Conservation (phyloP, 2,797 vertebrate genomes). For the Phoebastria nigripes region DNA sequence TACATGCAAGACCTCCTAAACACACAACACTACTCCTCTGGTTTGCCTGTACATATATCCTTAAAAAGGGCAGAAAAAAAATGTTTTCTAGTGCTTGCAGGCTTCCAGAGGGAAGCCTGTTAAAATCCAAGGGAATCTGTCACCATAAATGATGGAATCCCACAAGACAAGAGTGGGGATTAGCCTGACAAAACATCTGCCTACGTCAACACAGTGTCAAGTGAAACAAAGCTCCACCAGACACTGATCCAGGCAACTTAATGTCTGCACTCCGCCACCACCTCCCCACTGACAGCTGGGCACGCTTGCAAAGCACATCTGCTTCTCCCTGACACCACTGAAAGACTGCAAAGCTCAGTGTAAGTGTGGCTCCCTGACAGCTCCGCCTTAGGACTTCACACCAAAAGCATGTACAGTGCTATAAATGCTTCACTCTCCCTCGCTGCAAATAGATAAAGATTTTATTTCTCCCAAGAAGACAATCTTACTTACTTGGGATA, state of each 20-base stretch:
- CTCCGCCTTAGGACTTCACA: neutral
- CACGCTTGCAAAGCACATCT: neutral
- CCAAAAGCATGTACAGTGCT: neutral
- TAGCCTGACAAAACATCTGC: constrained; percentile 40
- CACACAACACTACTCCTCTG: neutral
- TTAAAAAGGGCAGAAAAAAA: neutral
- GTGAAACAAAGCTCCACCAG: constrained; percentile 5
- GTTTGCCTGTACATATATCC: neutral
- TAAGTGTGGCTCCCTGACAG: neutral
- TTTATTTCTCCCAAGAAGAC: constrained; percentile 35
- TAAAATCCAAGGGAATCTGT: constrained; percentile 28
- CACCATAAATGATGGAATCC: constrained; percentile 10
- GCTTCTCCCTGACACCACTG: neutral
- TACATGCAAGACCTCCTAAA: neutral
- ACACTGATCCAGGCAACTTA: neutral
- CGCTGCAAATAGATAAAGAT: neutral
- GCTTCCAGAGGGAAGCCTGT: neutral
- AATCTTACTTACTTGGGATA: constrained; percentile 87
- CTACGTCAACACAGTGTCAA: neutral
- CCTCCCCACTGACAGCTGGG: neutral
- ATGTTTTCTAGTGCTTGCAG: neutral
- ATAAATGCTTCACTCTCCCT: neutral
- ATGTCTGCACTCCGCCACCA: neutral
- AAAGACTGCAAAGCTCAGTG: neutral
- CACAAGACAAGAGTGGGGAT: neutral